Evolutionary conservation across 2,113 vertebrate species (phyloP).

Genomic region (Struthio camelus): DNA sequence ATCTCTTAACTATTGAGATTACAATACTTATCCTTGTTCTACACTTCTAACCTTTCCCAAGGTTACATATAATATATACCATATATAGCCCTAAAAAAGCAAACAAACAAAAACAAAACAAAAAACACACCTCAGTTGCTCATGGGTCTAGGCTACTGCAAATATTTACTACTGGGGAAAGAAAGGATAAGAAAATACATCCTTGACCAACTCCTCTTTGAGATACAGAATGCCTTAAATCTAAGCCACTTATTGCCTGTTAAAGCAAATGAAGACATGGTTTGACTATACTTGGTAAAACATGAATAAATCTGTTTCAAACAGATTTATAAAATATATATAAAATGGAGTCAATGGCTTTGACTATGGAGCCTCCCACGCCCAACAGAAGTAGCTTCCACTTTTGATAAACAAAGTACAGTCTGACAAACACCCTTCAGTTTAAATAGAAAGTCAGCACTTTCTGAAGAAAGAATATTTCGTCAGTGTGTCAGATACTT

Average conservation of each 20-base stretch:
- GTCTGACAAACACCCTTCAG: not conserved
- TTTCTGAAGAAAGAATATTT: not conserved
- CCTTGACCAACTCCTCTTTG: not conserved
- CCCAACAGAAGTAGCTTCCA: not conserved
- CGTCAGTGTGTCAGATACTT: not conserved
- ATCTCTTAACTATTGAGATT: not conserved
- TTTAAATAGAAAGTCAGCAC: not conserved
- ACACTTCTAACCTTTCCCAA: accelerated
- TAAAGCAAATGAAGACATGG: not conserved
- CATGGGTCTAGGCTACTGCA: not conserved
- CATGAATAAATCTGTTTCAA: not conserved
- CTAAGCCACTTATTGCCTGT: not conserved
- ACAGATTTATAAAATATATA: too few species aligned
- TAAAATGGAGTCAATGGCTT: not conserved
- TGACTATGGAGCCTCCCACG: not conserved
- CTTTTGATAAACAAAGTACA: not conserved
- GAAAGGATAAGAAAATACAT: not conserved
- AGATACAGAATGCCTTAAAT: not conserved
- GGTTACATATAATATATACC: not conserved
- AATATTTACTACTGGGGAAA: not conserved
- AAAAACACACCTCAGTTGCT: not conserved
- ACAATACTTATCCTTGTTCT: not conserved
- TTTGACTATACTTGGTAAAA: not conserved
- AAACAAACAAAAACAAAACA: too few species aligned
- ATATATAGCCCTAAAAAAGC: not conserved